These are phyloP conservation scores for Brachionus sp. DNA, from an alignment of 1,140 invertebrate genomes.

Conservation along the genomic window DNA sequence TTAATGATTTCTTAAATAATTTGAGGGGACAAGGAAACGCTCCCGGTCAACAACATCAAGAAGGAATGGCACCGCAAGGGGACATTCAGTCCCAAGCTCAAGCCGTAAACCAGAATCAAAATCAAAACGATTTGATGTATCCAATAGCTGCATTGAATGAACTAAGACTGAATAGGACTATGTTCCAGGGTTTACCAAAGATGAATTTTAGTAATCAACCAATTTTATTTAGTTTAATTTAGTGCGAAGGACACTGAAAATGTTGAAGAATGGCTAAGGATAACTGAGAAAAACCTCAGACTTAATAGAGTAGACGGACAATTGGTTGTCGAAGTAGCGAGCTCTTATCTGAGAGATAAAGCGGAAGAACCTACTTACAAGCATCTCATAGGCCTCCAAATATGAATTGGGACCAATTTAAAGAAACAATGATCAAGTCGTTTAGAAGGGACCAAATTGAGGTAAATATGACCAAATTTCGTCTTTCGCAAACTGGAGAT, in stretches of 20 bases:
- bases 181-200: slow-evolving; percentile 13
- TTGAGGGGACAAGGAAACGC: too few species aligned
- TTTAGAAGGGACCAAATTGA: neutral
- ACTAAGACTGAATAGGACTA: neutral
- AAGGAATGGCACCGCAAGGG: neutral
- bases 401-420: slow-evolving; percentile 9
- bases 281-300: neutral
- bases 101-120: slow-evolving; percentile 2
- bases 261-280: neutral
- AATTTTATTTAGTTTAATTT: too few species aligned
- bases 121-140: neutral
- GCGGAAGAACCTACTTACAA: neutral
- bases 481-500: neutral
- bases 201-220: slow-evolving; percentile 1
- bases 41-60: slow-evolving; percentile 7
- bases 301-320: neutral
- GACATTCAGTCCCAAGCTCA: neutral
- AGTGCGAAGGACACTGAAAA: neutral
- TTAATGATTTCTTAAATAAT: neutral
- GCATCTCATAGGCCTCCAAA: neutral
- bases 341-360: slow-evolving; percentile 5
- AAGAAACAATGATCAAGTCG: neutral
- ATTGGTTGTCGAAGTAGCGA: neutral
- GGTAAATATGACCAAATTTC: too few species aligned
- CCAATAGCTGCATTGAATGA: slow-evolving; percentile 9